Percentiles rank a stretch among this genome's conserved stretches.
These are phyloP conservation scores for Rugalucina vietnamica DNA, from an alignment of 2,888 invertebrate species.

Conservation along the genomic window DNA sequence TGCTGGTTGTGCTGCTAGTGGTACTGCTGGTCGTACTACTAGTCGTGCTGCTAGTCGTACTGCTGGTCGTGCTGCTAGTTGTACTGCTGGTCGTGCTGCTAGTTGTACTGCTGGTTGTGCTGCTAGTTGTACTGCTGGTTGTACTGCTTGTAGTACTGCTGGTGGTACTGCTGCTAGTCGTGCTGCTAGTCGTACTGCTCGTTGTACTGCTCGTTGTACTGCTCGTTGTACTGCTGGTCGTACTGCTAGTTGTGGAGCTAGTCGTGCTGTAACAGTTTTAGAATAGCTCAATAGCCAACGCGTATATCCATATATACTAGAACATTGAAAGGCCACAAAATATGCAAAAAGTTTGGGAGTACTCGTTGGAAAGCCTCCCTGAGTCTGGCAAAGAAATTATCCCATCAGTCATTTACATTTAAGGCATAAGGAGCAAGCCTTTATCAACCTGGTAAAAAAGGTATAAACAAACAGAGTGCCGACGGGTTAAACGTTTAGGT, in stretches of 20 bases:
- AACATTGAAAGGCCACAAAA: too few species aligned
- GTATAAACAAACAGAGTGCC: too few species aligned
- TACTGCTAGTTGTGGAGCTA: not conserved
- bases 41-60: not conserved
- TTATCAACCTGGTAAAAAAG: too few species aligned
- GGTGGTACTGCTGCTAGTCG: not conserved
- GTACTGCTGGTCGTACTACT: slow-evolving; percentile 2
- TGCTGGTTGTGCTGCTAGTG: not conserved
- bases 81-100: not conserved
- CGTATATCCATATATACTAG: too few species aligned
- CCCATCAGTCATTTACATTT: too few species aligned
- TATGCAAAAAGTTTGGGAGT: too few species aligned
- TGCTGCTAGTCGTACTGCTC: slow-evolving; percentile 1
- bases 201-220: slow-evolving; percentile 4
- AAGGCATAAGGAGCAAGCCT: too few species aligned
- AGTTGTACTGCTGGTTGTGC: not conserved
- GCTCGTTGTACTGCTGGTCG: slow-evolving; percentile 4
- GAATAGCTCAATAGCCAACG: too few species aligned
- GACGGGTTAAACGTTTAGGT: too few species aligned
- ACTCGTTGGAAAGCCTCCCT: too few species aligned
- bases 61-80: not conserved
- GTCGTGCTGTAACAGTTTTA: too few species aligned
- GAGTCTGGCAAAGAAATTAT: too few species aligned
- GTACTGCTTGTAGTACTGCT: slow-evolving; percentile 2
- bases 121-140: not conserved